Evolutionary conservation across 2,797 vertebrate genomes (phyloP), one percentile per base, ranked within the genome.

Genomic region (Muraenolepis orangiensis): DNA sequence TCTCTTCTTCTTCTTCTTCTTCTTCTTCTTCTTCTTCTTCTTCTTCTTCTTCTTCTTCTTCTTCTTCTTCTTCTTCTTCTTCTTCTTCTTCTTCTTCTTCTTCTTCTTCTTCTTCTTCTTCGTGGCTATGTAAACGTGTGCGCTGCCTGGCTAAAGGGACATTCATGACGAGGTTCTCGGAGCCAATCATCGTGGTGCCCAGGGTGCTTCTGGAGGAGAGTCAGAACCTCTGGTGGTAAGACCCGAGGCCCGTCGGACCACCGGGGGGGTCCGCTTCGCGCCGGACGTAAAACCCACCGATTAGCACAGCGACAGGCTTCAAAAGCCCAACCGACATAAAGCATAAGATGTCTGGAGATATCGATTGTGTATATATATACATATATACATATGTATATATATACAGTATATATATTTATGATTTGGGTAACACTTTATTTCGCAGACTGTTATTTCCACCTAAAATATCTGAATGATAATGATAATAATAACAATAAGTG

Each of bases 171-270:
- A 94, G 83, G 73, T 87, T 85, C 91, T 93, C 88, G 87, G 92
- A 93, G 82, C 92, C 92, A 76, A 88, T 91, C 87, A 93, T 94
- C 93, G 91, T 93, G 87, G 93, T 93, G 87, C 93, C 93, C 88
- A 89, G 87, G 91, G 93, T 91, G 92, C 93, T 88, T 71, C 88
- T 90, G 94, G 92, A 94, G 91, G 91, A 93, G 93, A 94, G 79
- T 82, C 88, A 85, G 81, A 86, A 36, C 87, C 91, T 78, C 88
- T 78, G 77, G 84, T 90, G 92, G 93, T 93, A 7, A 74, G 90
- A 86, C 26, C 82, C 74, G 90, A 92, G 73, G 88, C 91, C 70
- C 87, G 90, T 72, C 83, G 88, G 84, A 90, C 88, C 85, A 69
- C 83, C 20, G 85, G 86, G 31, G 89, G 91, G 81, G 94, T 95